These are phyloP conservation scores for Pinna nobilis DNA, from an alignment of 1,140 invertebrate species.

Conservation along the genomic window DNA sequence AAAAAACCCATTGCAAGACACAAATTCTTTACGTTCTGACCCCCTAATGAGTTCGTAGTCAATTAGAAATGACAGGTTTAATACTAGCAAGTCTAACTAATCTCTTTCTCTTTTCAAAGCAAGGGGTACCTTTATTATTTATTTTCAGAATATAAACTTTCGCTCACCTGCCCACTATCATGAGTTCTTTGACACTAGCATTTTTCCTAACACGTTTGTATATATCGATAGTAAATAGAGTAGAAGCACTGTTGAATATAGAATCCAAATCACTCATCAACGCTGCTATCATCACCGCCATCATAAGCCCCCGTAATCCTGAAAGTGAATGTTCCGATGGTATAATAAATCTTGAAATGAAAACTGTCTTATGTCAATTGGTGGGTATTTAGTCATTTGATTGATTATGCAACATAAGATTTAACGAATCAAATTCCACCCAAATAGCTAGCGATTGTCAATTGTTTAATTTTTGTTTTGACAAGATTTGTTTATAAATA, in stretches of 20 bases:
- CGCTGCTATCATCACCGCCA: slow-evolving; percentile 78
- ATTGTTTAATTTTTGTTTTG: too few relatives aligned
- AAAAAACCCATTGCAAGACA: too few relatives aligned
- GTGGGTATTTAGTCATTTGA: neutral
- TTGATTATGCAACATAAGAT: neutral
- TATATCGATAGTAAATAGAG: slow-evolving; percentile 79
- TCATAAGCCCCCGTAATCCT: slow-evolving; percentile 76
- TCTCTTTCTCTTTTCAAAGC: neutral
- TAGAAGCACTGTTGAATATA: slow-evolving; percentile 77
- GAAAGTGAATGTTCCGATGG: neutral
- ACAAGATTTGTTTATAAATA: too few relatives aligned
- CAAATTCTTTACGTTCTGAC: slow-evolving; percentile 74
- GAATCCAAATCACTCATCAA: slow-evolving; percentile 78
- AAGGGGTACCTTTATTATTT: neutral
- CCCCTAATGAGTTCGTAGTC: neutral
- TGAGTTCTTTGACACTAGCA: slow-evolving; percentile 71
- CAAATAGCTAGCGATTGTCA: too few relatives aligned
- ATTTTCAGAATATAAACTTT: neutral
- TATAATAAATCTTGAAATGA: too few relatives aligned
- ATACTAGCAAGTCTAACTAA: slow-evolving; percentile 3
- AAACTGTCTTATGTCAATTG: neutral
- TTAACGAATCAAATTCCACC: too few relatives aligned
- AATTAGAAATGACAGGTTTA: neutral
- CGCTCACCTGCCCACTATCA: slow-evolving; percentile 77
- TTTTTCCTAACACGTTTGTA: slow-evolving; percentile 73